Base-by-base conservation (phyloP, 2,888 invertebrate species). In the Chorisops tibialis region DNA sequence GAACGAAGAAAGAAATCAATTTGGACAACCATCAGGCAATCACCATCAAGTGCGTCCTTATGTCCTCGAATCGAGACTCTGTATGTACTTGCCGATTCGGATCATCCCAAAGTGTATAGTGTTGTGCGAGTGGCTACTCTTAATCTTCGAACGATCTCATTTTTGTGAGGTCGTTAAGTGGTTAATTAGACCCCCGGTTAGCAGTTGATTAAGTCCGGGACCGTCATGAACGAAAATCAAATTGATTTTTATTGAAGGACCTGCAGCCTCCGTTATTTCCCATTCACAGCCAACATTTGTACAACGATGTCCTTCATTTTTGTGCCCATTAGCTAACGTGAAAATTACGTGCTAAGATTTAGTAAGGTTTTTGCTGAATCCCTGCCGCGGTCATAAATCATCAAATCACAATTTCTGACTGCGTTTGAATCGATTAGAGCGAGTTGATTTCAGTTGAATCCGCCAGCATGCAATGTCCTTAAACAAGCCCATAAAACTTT, bases 1-100 rank as follows among this genome's bases (percentile, higher is more conserved):
- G 43, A 56, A 43, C n/a, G 56, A 56, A 56, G 45, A 45, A 56
- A 43, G 56, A 56, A 56, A 56, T 56, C 56, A 56, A 56, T 56
- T 56, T 56, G 56, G 43, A 56, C 56, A 45, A 45, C 45, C 43
- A 45, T 43, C 45, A 54, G 30, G 56, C 45, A 56, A 45, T 43
- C 45, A 54, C 37, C 45, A 45, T 56, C 56, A 45, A 56, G 56
- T 43, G 45, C 12, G 56, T 56, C 56, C 56, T 56, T 56, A 56
- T 56, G 56, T 21, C 35, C 56, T 56, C 30, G 30, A 45, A 56
- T 43, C 18, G 56, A 56, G 30, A 43, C 39, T 41, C 54, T 21
- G 22, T 21, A 12, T 43, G 43, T 43, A 35, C 14, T 45, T 43
- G 30, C 22, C n/a, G 38, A 9, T 9, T 19, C 9, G 51, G 38